Evolutionary conservation across 1,140 invertebrate genomes (phyloP), one percentile per base, ranked within the genome.

Genomic region (Monomorium pharaonis): DNA sequence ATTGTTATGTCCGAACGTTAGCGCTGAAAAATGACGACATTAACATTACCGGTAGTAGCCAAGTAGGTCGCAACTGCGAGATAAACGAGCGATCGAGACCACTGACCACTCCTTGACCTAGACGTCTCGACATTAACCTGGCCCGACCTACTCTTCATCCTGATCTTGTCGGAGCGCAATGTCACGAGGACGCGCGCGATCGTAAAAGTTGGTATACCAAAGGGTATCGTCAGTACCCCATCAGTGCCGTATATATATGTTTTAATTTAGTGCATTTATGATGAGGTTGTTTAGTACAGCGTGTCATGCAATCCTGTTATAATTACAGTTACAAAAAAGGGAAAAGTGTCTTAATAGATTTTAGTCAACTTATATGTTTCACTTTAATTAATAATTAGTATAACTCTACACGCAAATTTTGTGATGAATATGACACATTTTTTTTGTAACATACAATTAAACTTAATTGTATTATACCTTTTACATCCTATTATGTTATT

Each of bases 21-120:
- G 30, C 7, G 63, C 21, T 58, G 62, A 51, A 70, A 67, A 60
- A 76, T 60, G 16, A 54, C 12, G 63, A 60, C 58, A 91, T 92
- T 86, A 88, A 70, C 85, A 87, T 92, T 85, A 90, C 86, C 91
- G 86, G 84, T 89, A 88, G 89, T 77, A n/a, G 49, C 85, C 89
- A 92, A 92, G 86, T 93, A 74, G 92, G 90, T 92, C 92, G 89
- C 72, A 87, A 84, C 85, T 86, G 85, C 86, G 84, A 81, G 84
- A 86, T 89, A 89, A 89, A 87, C 69, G 69, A 86, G 86, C 85
- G 88, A 92, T 91, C 72, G 86, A 86, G 85, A 91, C 86, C 72
- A 81, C 75, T 69, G 65, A 88, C 86, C 91, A 90, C 91, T 91
- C 88, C 87, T 87, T 90, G 88, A 90, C 88, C 86, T 86, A 88